phyloP scores from a whole-genome alignment of 2,113 vertebrate genomes.

The Otolemur garnettii region DNA sequence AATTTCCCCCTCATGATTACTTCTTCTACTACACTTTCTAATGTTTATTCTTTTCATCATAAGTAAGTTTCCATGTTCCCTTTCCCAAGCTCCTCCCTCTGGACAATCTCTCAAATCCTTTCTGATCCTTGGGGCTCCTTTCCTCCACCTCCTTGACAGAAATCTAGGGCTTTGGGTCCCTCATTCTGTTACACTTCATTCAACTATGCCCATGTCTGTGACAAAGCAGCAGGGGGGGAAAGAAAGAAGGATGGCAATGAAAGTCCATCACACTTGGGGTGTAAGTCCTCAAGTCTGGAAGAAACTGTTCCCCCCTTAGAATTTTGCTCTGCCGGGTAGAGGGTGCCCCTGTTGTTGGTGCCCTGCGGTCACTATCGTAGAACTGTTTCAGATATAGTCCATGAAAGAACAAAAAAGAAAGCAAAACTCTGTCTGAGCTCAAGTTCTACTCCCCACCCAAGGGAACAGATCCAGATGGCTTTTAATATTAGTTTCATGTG shows the following conservation, averaged over 20 bases:
- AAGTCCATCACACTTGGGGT: accelerated
- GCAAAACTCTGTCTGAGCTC: background rate
- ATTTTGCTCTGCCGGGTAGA: background rate
- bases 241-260: background rate
- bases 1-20: background rate
- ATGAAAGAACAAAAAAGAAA: background rate
- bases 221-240: background rate
- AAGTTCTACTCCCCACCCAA: background rate
- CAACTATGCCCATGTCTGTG: background rate
- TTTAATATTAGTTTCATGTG: background rate
- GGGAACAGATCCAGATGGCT: background rate
- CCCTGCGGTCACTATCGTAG: background rate
- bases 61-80: background rate
- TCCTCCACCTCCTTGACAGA: background rate
- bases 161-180: background rate
- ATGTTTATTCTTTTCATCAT: background rate
- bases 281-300: background rate
- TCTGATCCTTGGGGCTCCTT: background rate
- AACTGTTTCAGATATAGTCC: background rate
- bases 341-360: background rate
- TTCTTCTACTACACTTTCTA: background rate
- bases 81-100: background rate
- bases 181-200: background rate
- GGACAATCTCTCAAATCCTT: background rate
- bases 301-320: background rate